Base-by-base conservation (phyloP, 2,888 invertebrate genomes). In the Carpatolechia fugitivella region DNA sequence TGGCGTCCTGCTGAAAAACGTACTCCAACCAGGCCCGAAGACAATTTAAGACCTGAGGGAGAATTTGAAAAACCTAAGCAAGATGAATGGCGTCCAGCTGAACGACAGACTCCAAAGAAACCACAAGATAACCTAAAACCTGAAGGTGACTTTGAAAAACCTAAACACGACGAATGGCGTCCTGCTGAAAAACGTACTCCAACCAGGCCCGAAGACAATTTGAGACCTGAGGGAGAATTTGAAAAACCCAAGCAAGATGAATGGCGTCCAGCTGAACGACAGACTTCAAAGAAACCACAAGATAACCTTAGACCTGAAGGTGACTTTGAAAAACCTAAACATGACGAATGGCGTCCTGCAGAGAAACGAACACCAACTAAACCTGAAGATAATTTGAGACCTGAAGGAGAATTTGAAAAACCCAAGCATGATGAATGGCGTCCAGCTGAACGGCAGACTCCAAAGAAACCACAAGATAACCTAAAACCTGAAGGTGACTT, bases 151-250 rank as follows among this genome's bases (percentile, higher is more conserved):
- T 90, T 91, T 60, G 81, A 81, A 49, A 61, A 70, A 16, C 89
- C 82, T 1, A 76, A 79, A 52, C 74, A 74, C 16, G 70, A 72
- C 6, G 64, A 71, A 46, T 79, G 76, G 63, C 64, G 70, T 11
- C 80, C 78, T 20, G 82, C 75, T 64, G 78, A 84, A 54, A 67
- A 73, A 49, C 74, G 65, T 3, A 65, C 59, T 5, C 62, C 55
- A 0, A 63, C 46, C 5, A 73, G 65, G 52, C 73, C 73, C 0
- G 31, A 63, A 5, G 73, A 74, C 57, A 93, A 93, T 63, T 68
- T 93, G 0, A 80, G 78, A 44, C 90, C 91, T 0, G 93, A 93
- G 72, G 92, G 93, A 1, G 91, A 92, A 10, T 92, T 93, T 66
- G 76, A 80, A 55, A 38, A 60, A 3, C 79, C 69, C 0, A 74